Base-by-base conservation (phyloP, 1,140 invertebrate genomes). In the Physella acuta region DNA sequence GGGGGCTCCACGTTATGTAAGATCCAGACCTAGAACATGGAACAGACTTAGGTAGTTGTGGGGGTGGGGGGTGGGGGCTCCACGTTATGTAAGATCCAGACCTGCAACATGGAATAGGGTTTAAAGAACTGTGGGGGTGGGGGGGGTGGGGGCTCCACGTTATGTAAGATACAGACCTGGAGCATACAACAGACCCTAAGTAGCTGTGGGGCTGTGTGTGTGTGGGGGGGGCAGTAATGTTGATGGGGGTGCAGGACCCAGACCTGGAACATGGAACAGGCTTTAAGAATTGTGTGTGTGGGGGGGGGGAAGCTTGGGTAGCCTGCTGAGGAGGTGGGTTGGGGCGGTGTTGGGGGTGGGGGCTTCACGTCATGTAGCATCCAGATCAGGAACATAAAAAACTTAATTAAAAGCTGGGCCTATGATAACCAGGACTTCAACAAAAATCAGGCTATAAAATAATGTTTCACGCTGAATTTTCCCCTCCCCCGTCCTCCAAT, bases 21-120 rank as follows among this genome's bases (percentile, higher is more conserved):
- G 24, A 78, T 67, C 79, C 79, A 80, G 2, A 77, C 73, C 70
- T 80, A 68, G 8, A 44, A 44, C 8, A 44, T 44, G 39, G 39
- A 44, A 44, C 39, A 11, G 20, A 44, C 8, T 44, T 44, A 8
- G 20, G 39, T 44, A 20, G 39, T 20, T 11, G 8, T 44, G 8
- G 8, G 39, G 39, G 39, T 20, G 39, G 39, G 20, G 39, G 39
- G 39, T 20, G 39, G 39, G 20, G 39, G 39, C 39, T 44, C 39
- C 39, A 44, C 8, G 39, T 44, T 44, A 44, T 44, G 39, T 44
- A 44, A 20, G 8, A 44, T 44, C 39, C 39, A 44, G 39, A 20
- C 20, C 39, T 44, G 8, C 39, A 44, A 44, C 8, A 11, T 11
- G 20, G 20, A 44, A 44, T 20, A 44, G 39, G 39, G 8, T 44